Evolutionary conservation across 2,797 vertebrate species (phyloP), one percentile per base, ranked within the genome.

Genomic region (Brotula barbata): DNA sequence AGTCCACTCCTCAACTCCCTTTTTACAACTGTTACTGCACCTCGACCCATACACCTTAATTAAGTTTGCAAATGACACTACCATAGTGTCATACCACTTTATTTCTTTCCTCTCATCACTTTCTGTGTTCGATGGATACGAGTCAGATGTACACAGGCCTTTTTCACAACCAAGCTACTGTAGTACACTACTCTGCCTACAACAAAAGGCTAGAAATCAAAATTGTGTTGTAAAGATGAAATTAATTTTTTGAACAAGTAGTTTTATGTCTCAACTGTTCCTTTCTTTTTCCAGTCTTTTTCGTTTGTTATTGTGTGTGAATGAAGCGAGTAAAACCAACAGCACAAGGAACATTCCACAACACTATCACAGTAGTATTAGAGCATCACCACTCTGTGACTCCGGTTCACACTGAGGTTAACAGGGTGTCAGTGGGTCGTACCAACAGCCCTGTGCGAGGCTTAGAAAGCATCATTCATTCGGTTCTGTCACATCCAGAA

Each of bases 51-150:
- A n/a, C n/a, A n/a, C n/a, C n/a, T n/a, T n/a, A n/a, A n/a, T n/a
- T n/a, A n/a, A n/a, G n/a, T n/a, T n/a, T n/a, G n/a, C n/a, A n/a
- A n/a, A n/a, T n/a, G n/a, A n/a, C n/a, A n/a, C n/a, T n/a, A n/a
- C n/a, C n/a, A n/a, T n/a, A n/a, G n/a, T n/a, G n/a, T n/a, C n/a
- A n/a, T n/a, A n/a, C n/a, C n/a, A n/a, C n/a, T n/a, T n/a, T n/a
- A n/a, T n/a, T n/a, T n/a, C n/a, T n/a, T n/a, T n/a, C n/a, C n/a
- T 82, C 78, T 73, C 66, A 49, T 63, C 50, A 42, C 70, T 53
- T 37, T 61, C 39, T 41, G 12, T 70, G 68, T 64, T 58, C 43
- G 3, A 20, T 9, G 43, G 80, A 62, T 50, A 55, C 20, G 55
- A 77, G 73, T 74, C 56, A 44, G 50, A 53, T 39, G 40, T 37